A percentile compares a stretch with the other conserved stretches of the same genome.
These are phyloP conservation scores for Syngnathus scovelli DNA, from an alignment of 2,113 vertebrate species.

Conservation along the genomic window DNA sequence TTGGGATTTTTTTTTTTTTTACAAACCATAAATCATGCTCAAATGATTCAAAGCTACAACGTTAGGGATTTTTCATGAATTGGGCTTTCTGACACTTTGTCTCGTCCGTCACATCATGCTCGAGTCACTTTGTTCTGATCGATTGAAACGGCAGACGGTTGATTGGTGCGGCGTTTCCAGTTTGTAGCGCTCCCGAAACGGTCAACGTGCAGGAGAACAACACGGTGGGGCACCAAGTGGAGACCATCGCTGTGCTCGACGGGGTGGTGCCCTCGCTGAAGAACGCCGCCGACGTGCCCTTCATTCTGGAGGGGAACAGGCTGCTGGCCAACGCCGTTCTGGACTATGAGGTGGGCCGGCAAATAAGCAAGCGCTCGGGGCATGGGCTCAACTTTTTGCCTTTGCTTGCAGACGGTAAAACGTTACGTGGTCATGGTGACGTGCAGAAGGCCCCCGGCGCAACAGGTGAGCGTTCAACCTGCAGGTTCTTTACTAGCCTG, in stretches of 20 bases:
- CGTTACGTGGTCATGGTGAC: accelerated
- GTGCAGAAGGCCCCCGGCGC: accelerated
- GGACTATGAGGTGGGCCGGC: conserved; percentile 61
- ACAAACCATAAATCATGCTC: no score
- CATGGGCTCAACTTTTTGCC: background rate
- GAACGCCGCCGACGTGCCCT: background rate
- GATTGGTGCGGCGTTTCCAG: conserved; percentile 8
- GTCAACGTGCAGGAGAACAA: conserved; percentile 40
- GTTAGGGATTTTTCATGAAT: no score
- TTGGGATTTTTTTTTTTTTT: no score
- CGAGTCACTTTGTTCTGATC: no score
- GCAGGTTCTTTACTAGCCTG: no score
- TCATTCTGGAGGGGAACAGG: background rate
- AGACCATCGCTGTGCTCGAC: accelerated
- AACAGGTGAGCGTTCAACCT: background rate
- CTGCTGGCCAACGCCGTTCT: conserved; percentile 27
- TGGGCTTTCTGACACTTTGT: no score
- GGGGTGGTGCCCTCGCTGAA: background rate
- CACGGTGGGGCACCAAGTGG: accelerated
- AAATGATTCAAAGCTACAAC: no score
- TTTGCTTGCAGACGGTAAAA: accelerated
- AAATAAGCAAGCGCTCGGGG: background rate
- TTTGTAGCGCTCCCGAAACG: accelerated
- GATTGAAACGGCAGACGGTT: background rate
- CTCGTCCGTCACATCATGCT: no score